Conservation (phyloP, 1,140 invertebrate species). For the Steinernema feltiae region DNA sequence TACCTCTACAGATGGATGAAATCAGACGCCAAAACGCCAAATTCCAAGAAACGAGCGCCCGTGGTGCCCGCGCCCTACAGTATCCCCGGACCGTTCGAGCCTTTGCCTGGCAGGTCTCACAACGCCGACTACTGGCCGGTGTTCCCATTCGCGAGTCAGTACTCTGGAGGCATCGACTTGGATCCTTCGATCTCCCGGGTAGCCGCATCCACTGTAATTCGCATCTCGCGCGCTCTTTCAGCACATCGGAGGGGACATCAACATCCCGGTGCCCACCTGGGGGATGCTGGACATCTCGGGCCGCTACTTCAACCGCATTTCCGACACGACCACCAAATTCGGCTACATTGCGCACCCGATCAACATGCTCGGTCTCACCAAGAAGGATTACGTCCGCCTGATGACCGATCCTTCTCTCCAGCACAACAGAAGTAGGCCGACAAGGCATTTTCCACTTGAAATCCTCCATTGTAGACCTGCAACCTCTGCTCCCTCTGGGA, state of each 20-base stretch:
- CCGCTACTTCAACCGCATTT: constrained; percentile 36
- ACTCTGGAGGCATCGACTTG: constrained; percentile 38
- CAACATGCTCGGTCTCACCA: constrained; percentile 32
- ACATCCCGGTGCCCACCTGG: constrained; percentile 42
- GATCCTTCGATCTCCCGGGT: constrained; percentile 42
- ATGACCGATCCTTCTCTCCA: constrained; percentile 30
- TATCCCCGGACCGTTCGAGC: constrained; percentile 28
- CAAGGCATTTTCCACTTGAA: not conserved
- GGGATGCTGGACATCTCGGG: constrained; percentile 41
- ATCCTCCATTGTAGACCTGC: constrained; percentile 19
- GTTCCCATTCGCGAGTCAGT: constrained; percentile 41
- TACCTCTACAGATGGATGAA: constrained; percentile 32
- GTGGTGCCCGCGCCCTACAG: not conserved
- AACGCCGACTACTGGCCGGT: constrained; percentile 39
- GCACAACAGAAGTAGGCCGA: constrained; percentile 25
- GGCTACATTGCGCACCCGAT: constrained; percentile 34
- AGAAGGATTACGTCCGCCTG: constrained; percentile 28
- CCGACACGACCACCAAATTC: constrained; percentile 35
- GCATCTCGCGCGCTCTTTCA: constrained; percentile 14
- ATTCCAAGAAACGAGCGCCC: constrained; percentile 20
- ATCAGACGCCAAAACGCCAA: constrained; percentile 5
- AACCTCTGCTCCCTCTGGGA: constrained; percentile 33
- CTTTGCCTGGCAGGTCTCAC: constrained; percentile 37
- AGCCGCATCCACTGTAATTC: not conserved
- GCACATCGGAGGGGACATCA: constrained; percentile 37